phyloP scores from a whole-genome alignment of 2,113 vertebrate species.

The Hypanus sabinus region DNA sequence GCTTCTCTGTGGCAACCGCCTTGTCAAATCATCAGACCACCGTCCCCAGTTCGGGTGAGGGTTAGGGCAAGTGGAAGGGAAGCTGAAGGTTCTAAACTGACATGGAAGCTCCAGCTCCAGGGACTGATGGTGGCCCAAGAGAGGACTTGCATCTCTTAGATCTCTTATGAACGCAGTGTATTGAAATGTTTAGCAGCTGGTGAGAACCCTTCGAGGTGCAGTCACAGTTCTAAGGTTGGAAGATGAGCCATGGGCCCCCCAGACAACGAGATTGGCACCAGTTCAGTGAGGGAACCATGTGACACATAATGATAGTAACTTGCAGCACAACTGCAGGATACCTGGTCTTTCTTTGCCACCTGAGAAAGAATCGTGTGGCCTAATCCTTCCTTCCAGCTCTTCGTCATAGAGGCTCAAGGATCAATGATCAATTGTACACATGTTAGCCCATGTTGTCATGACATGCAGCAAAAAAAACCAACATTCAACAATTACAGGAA shows the following conservation, averaged over 20 bases:
- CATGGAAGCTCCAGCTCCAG: not conserved
- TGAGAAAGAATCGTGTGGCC: no score
- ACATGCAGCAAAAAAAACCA: no score
- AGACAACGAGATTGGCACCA: not conserved
- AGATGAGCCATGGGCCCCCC: no score
- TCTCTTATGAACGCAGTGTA: not conserved
- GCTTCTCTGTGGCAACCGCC: conserved; percentile 39
- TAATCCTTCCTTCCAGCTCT: no score
- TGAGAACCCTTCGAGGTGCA: not conserved
- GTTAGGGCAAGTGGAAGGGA: not conserved
- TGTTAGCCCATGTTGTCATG: no score
- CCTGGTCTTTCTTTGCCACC: no score
- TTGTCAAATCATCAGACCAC: not conserved
- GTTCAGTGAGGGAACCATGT: not conserved
- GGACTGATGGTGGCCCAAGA: not conserved
- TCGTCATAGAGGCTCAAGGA: no score
- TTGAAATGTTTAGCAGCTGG: not conserved
- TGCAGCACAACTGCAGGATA: no score
- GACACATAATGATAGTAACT: no score
- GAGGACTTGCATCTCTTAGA: not conserved
- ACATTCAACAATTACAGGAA: no score
- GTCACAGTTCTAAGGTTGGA: not conserved
- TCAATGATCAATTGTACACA: no score
- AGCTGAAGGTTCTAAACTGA: no score
- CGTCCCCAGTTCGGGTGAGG: not conserved